phyloP scores from a whole-genome alignment of 1,140 invertebrate species.

The Aricia agestis region DNA sequence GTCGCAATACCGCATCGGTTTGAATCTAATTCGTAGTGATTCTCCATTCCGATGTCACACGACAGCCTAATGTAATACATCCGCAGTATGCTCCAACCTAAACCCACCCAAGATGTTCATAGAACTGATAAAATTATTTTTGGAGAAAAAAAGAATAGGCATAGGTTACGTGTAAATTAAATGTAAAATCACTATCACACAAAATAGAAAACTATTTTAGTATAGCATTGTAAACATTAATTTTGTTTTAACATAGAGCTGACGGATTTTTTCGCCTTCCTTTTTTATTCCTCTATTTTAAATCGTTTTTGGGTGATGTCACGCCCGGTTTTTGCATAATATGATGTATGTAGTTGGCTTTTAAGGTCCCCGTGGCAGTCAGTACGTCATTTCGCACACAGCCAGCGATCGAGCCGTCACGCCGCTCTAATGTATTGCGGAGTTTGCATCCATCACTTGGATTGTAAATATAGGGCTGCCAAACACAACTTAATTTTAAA shows the following conservation, averaged over 20 bases:
- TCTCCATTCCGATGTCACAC: constrained; percentile 2
- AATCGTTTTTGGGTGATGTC: not conserved
- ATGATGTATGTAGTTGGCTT: not conserved
- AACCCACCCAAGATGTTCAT: too few relatives aligned
- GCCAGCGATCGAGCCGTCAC: constrained; percentile 37
- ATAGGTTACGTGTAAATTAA: too few relatives aligned
- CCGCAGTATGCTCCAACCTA: not conserved
- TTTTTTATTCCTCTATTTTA: not conserved
- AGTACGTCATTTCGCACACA: constrained; percentile 25
- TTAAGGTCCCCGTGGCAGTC: not conserved
- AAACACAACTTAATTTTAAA: not conserved
- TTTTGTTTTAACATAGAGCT: not conserved
- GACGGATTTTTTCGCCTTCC: not conserved
- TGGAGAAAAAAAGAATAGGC: too few relatives aligned
- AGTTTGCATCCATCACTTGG: constrained; percentile 42
- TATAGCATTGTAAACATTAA: not conserved
- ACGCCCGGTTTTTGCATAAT: not conserved
- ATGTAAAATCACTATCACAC: too few relatives aligned
- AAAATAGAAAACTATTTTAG: too few relatives aligned
- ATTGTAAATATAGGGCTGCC: constrained; percentile 30
- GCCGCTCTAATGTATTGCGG: constrained; percentile 42
- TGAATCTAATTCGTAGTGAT: constrained; percentile 3
- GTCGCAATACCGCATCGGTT: not conserved
- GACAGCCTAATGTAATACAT: not conserved
- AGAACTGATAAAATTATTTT: too few relatives aligned